These are phyloP conservation scores for Pyrgus malvae DNA, from an alignment of 2,888 invertebrate species.

Conservation along the genomic window DNA sequence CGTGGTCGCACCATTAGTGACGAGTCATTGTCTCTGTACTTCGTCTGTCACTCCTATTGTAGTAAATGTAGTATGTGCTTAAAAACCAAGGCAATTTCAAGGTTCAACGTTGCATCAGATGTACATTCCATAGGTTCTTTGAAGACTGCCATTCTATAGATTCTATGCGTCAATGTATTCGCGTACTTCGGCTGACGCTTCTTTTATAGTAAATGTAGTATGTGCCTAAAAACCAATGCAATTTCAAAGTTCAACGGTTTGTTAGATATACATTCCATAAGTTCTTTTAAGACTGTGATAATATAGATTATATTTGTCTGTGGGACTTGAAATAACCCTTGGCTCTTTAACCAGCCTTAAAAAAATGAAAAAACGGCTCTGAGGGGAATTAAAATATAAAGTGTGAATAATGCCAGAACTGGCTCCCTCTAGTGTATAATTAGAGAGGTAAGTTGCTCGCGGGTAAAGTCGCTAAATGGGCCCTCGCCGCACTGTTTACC, in stretches of 20 bases:
- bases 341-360: too few relatives aligned
- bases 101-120: not conserved
- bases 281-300: not conserved
- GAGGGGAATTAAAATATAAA: conserved; percentile 1
- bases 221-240: conserved; percentile 14
- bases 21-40: conserved; percentile 33
- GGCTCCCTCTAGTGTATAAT: conserved; percentile 44
- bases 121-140: conserved; percentile 1
- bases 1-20: conserved; percentile 40
- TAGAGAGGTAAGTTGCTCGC: conserved; percentile 42
- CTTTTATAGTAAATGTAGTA: not conserved
- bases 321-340: too few relatives aligned
- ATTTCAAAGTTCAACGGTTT: conserved; percentile 7
- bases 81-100: conserved; percentile 18
- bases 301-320: too few relatives aligned
- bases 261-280: conserved; percentile 1
- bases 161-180: too few relatives aligned
- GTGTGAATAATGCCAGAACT: conserved; percentile 26
- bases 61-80: conserved; percentile 1
- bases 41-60: not conserved
- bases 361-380: not conserved
- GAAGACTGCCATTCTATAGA: not conserved
- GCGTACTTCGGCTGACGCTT: not conserved
- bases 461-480: conserved; percentile 28
- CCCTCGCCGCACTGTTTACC: not conserved